These are phyloP conservation scores for Drosophila mimica DNA, from an alignment of 2,888 invertebrate genomes.

Conservation along the genomic window DNA sequence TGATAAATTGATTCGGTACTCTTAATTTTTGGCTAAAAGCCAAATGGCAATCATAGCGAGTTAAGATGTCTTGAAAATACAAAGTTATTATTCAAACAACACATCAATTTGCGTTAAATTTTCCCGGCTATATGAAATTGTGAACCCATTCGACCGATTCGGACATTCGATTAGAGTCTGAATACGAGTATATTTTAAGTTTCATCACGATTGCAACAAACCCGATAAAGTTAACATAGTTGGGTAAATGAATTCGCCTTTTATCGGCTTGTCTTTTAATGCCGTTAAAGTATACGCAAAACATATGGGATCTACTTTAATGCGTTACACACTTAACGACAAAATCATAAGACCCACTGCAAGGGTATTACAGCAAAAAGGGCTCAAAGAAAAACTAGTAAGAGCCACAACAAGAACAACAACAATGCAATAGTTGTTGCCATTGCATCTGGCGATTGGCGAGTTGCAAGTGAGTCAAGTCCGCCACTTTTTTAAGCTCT, in stretches of 20 bases:
- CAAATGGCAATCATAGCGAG: too few relatives aligned
- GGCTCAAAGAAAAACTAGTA: constrained; percentile 54
- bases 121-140: not conserved
- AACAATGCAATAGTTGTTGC: constrained; percentile 25
- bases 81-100: not conserved
- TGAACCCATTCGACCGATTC: not conserved
- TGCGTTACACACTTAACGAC: not conserved
- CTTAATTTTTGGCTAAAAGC: too few relatives aligned
- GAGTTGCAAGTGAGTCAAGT: constrained; percentile 46
- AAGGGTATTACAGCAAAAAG: not conserved
- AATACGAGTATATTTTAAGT: not conserved
- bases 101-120: not conserved
- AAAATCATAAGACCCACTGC: not conserved
- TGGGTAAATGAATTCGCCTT: not conserved
- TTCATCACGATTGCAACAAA: not conserved
- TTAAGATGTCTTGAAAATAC: not conserved
- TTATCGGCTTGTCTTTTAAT: not conserved
- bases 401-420: constrained; percentile 41
- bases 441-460: constrained; percentile 40
- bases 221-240: not conserved
- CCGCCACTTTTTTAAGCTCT: constrained; percentile 24
- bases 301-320: not conserved
- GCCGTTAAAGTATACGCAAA: not conserved
- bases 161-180: not conserved
- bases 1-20: too few relatives aligned